Percentiles rank a stretch among this genome's conserved stretches.
These are phyloP conservation scores for Thymelicus acteon DNA, from an alignment of 2,888 invertebrate species.

Conservation along the genomic window DNA sequence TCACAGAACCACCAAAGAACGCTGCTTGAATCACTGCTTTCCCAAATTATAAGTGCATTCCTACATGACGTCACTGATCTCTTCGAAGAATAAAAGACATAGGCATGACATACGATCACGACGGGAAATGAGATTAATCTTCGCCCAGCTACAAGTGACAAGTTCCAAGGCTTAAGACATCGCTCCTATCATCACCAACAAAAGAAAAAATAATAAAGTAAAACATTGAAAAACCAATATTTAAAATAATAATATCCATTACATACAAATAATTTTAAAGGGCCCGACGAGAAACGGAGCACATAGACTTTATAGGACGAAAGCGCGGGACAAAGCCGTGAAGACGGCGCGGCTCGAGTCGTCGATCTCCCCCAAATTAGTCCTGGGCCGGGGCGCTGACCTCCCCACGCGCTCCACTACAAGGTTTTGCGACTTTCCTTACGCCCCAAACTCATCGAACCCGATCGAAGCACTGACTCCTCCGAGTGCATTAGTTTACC, in stretches of 20 bases:
- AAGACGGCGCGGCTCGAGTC: constrained; percentile 67
- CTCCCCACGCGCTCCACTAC: constrained; percentile 49
- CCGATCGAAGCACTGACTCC: constrained; percentile 2
- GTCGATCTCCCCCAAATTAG: constrained; percentile 84
- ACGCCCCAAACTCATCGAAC: constrained; percentile 14
- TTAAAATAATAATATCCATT: neutral
- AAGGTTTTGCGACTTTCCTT: constrained; percentile 31
- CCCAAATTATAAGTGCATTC: constrained; percentile 42
- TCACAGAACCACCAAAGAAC: no score
- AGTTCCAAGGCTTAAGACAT: no score
- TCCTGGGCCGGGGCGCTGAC: constrained; percentile 82
- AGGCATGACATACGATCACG: neutral
- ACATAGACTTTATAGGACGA: constrained; percentile 46
- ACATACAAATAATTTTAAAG: constrained; percentile 46
- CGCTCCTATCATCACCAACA: no score
- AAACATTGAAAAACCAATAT: no score
- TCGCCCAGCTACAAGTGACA: no score
- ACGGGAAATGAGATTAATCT: no score
- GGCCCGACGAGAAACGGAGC: constrained; percentile 45
- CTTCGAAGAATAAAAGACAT: neutral
- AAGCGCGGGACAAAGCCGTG: constrained; percentile 76
- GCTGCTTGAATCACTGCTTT: constrained; percentile 50
- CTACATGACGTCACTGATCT: constrained; percentile 39
- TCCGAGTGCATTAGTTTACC: neutral
- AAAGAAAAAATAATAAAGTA: no score